Evolutionary conservation across 2,888 invertebrate genomes (phyloP), one percentile per base, ranked within the genome.

Genomic region (Xiphydria camelus): DNA sequence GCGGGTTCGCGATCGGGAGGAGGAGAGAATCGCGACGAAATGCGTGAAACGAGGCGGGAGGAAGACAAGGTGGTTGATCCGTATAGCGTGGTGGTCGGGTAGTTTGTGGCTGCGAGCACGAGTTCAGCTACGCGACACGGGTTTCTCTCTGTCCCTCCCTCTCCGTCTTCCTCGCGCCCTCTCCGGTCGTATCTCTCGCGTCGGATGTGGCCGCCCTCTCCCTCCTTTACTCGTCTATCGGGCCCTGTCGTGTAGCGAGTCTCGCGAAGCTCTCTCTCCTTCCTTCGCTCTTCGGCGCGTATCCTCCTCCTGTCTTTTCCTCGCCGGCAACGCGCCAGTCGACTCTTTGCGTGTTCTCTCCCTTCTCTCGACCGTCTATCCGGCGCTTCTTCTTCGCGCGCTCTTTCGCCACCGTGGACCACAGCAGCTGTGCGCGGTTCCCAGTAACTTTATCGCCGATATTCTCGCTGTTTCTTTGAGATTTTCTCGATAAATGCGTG

Each of bases 21-120:
- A n/a, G n/a, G n/a, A n/a, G n/a, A n/a, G n/a, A n/a, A n/a, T n/a
- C n/a, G n/a, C n/a, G n/a, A n/a, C n/a, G n/a, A n/a, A n/a, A n/a
- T n/a, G n/a, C n/a, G n/a, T n/a, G n/a, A n/a, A n/a, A 22, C 32
- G 22, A 37, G 40, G 31, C 25, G 25, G 41, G 46, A 34, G 37
- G 38, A 35, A 54, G 47, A 53, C 47, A 51, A 51, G 56, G 64
- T 63, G 61, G 64, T 51, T 65, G 67, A 65, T 73, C 68, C 65
- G 68, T 47, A 61, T 67, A 53, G 67, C 61, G 61, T 68, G 72
- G 61, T 68, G 71, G 74, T 70, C 67, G 69, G 70, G 69, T 74
- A 66, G 70, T 73, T 71, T 73, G 74, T 74, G 73, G 57, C 70
- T 56, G 64, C 64, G 62, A 65, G 66, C 32, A 9, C 23, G 42